Evolutionary conservation across 1,140 invertebrate species (phyloP).

Genomic region (Ostrea edulis): DNA sequence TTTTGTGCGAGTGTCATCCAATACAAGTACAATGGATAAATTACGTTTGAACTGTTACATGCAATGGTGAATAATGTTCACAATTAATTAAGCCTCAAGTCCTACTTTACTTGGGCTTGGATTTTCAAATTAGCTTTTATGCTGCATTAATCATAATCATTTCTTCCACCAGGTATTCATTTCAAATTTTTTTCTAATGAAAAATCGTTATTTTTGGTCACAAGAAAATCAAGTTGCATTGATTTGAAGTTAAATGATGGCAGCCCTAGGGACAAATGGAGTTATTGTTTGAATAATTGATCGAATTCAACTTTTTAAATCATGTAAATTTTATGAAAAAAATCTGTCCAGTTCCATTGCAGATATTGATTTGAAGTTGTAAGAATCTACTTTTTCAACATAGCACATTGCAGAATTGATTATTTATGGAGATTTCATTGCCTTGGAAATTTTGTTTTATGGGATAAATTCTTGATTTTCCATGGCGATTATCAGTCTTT

Average conservation of each 20-base stretch:
- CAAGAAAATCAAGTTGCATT: constrained; percentile 40
- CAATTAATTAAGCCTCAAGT: constrained; percentile 21
- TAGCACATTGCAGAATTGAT: constrained; percentile 44
- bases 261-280: constrained; percentile 12
- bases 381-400: constrained; percentile 45
- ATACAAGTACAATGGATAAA: background rate
- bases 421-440: constrained; percentile 46
- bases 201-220: constrained; percentile 38
- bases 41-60: background rate
- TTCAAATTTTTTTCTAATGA: constrained; percentile 30
- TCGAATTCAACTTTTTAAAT: constrained; percentile 41
- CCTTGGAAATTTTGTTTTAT: constrained; percentile 44
- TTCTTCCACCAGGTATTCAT: constrained; percentile 34
- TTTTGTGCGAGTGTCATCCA: background rate
- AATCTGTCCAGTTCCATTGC: constrained; percentile 34
- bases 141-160: constrained; percentile 31
- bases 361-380: constrained; percentile 45
- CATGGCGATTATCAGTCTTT: constrained; percentile 41
- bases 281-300: constrained; percentile 47
- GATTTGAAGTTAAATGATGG: constrained; percentile 40
- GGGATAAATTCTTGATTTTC: constrained; percentile 43
- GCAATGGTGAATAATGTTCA: constrained; percentile 13
- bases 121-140: constrained; percentile 24
- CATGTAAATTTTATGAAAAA: constrained; percentile 47
- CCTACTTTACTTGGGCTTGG: constrained; percentile 21